phyloP scores from a whole-genome alignment of 2,113 vertebrate species.

The Emydura subglobosa region DNA sequence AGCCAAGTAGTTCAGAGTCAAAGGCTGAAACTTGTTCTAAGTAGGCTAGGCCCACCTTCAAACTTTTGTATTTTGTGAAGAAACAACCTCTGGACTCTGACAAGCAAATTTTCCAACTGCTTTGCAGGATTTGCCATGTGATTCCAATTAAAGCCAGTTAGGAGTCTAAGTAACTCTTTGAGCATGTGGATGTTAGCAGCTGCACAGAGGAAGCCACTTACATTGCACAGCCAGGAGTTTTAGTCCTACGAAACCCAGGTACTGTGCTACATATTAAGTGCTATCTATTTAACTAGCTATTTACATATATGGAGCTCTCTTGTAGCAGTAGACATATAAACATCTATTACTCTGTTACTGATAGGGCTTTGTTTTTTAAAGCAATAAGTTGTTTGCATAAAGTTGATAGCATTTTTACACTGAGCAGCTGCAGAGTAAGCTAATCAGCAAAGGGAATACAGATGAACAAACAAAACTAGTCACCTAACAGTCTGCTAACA shows the following conservation, averaged over 20 bases:
- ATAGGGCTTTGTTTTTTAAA: not conserved
- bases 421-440: constrained; percentile 11
- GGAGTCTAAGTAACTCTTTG: not conserved
- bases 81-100: not conserved
- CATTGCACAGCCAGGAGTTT: not conserved
- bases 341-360: constrained; percentile 1
- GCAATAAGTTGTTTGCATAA: constrained; percentile 16
- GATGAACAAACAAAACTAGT: constrained; percentile 26
- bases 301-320: not conserved
- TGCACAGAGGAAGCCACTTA: not conserved
- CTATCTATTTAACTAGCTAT: not conserved
- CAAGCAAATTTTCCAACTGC: not conserved
- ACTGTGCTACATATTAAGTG: not conserved
- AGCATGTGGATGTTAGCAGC: not conserved
- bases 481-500: not conserved
- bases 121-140: not conserved
- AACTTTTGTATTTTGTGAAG: not conserved
- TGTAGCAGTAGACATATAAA: not conserved
- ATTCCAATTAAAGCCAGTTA: not conserved
- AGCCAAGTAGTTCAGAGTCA: rapidly evolving
- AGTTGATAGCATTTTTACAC: not conserved
- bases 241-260: not conserved
- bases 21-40: not conserved
- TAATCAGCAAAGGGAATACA: constrained; percentile 21
- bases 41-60: not conserved